Base-by-base conservation (phyloP, 2,113 vertebrate genomes). In the Ibidorhyncha struthersii region DNA sequence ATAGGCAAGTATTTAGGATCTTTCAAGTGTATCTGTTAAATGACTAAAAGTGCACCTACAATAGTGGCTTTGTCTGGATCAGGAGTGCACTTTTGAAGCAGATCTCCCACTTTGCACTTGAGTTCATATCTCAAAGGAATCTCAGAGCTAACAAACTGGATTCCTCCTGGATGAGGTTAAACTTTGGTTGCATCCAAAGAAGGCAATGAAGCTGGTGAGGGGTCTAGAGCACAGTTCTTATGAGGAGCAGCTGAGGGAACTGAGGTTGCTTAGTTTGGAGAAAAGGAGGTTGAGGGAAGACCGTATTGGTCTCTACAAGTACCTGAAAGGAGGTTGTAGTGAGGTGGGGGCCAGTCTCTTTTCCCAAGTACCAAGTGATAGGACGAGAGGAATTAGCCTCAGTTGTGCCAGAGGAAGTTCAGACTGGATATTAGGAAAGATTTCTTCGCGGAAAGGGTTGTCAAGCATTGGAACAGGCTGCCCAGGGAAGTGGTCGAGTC, bases 51-150 rank as follows among this genome's bases (percentile, higher is more conserved):
- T 1, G 1, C 16, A 23, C 18, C 55, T 43, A 47, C 20, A 36
- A 3, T 0, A 52, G 14, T 3, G 18, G 14, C 21, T 56, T 43
- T 23, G 22, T 36, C 26, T 2, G 2, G 18, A 52, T 58, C 21
- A 66, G 36, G 1, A 36, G 15, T 2, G 13, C 26, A 25, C 21
- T 70, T 66, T 12, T 36, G 23, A 78, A 84, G 36, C 12, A 14
- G 32, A 55, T 43, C 9, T 79, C 25, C 9, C 40, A 22, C 16
- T 41, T 81, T 16, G 13, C 50, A 36, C n/a, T 53, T 47, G 25
- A 14, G 38, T 69, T 76, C 27, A 55, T 6, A 23, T 38, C 38
- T 59, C 11, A 76, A 25, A 32, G 19, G 12, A n/a, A 40, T 38
- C 10, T 58, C 45, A 40, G 61, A 82, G 38, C 9, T 67, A 40